These are phyloP conservation scores for Scophthalmus maximus DNA, from an alignment of 2,113 vertebrate genomes.

Conservation along the genomic window DNA sequence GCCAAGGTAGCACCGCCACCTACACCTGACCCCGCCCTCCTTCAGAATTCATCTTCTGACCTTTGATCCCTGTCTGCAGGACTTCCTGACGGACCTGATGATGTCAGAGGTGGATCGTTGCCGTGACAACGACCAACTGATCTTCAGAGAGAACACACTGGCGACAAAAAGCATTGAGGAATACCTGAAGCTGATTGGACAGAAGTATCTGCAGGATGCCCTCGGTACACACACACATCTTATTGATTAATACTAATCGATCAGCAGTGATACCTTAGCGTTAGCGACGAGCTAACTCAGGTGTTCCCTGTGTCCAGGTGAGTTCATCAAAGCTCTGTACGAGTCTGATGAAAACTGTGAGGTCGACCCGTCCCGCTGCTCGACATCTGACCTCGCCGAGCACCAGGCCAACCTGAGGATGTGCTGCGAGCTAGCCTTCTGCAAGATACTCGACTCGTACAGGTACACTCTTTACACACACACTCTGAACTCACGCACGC, in stretches of 20 bases:
- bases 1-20: constrained; percentile 83
- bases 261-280: too few relatives aligned
- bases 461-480: constrained; percentile 79
- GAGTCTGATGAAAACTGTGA: constrained; percentile 99
- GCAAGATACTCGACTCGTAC: constrained; percentile 99
- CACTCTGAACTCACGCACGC: too few relatives aligned
- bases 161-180: constrained; percentile 98
- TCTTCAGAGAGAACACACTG: constrained; percentile 96
- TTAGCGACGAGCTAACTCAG: too few relatives aligned
- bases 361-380: constrained; percentile 94
- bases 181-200: constrained; percentile 97
- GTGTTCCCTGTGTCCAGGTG: constrained; percentile 81
- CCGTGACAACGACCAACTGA: constrained; percentile 97
- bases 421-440: constrained; percentile 98
- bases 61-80: constrained; percentile 79
- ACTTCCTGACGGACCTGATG: constrained; percentile 98
- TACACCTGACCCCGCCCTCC: neutral
- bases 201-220: constrained; percentile 98
- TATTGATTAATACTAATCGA: too few relatives aligned
- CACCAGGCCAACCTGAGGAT: constrained; percentile 98
- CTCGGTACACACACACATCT: too few relatives aligned
- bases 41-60: neutral
- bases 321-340: constrained; percentile 98
- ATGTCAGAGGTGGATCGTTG: constrained; percentile 99
- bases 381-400: constrained; percentile 88